Evolutionary conservation across 2,888 invertebrate genomes (phyloP), one percentile per base, ranked within the genome.

Genomic region (Sesamia inferens): DNA sequence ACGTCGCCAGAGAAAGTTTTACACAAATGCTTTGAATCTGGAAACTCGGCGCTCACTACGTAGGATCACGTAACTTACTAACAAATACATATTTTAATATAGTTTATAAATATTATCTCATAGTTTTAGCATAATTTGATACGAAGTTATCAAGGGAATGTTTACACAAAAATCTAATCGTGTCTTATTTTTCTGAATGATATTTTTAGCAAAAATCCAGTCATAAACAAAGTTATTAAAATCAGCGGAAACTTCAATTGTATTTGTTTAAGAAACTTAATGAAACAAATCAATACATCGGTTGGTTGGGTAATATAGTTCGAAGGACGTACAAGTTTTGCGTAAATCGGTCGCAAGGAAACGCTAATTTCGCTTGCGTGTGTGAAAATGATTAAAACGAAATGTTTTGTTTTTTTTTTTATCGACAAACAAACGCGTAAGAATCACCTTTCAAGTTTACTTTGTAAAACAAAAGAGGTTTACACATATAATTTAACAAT

Each of bases 291-390:
- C 77, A 68, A 85, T 83, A 78, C 76, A 74, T 85, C 69, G 61
- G 73, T 89, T 90, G 81, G 75, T 89, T 90, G 81, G 71, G 86
- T 80, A 90, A 89, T 87, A 74, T 80, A 62, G 73, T 47, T 79
- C 78, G 89, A 90, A 91, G 92, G 92, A 91, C 88, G 81, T 84
- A 78, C 58, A 58, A 4, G 74, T 81, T 88, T 90, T 91, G 87
- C 91, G 91, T 79, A 92, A 93, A 91, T 86, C 87, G 85, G 84
- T 87, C 76, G 85, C 85, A 77, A 86, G 89, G 90, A 91, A 90
- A 89, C 78, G 63, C 86, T 76, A 88, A 88, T 91, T 92, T 89
- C 84, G 81, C 85, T 89, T 83, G 90, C 91, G 88, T 92, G 90
- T 83, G 66, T 73, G 64, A 78, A 85, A 87, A 83, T 73, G 76